These are phyloP conservation scores for Lasioglossum morio DNA, from an alignment of 2,888 invertebrate genomes.

Conservation along the genomic window DNA sequence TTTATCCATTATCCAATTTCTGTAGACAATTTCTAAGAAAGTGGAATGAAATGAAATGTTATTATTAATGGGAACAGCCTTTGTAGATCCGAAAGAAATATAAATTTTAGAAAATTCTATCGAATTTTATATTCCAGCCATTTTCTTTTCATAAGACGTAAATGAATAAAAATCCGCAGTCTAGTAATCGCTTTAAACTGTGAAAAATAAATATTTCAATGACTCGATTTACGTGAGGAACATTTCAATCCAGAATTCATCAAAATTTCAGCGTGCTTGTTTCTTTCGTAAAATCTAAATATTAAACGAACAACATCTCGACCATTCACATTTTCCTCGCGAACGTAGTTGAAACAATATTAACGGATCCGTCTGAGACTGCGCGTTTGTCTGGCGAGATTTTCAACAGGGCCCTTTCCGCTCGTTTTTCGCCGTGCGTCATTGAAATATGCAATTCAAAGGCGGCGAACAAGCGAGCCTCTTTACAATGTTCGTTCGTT, in stretches of 20 bases:
- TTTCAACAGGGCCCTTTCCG: background rate
- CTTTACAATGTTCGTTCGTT: constrained; percentile 23
- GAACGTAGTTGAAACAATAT: constrained; percentile 29
- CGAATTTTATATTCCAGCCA: too few species aligned
- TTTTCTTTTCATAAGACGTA: too few species aligned
- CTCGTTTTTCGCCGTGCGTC: constrained; percentile 12
- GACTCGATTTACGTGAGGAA: background rate
- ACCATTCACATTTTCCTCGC: constrained; percentile 11
- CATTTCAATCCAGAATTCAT: background rate
- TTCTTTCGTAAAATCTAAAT: background rate
- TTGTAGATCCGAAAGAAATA: too few species aligned
- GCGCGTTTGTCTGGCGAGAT: background rate
- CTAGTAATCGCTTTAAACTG: background rate
- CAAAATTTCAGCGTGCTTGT: background rate
- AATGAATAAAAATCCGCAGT: too few species aligned
- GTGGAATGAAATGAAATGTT: too few species aligned
- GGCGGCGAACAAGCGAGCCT: constrained; percentile 36
- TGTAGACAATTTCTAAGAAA: too few species aligned
- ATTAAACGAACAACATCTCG: constrained; percentile 20
- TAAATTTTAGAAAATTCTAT: too few species aligned
- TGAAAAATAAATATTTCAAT: too few species aligned
- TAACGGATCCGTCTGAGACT: constrained; percentile 26
- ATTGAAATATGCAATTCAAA: constrained; percentile 46
- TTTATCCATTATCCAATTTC: too few species aligned
- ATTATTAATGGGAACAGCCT: too few species aligned